Base-by-base conservation (phyloP, 2,888 invertebrate genomes). In the Tribolium freemani region DNA sequence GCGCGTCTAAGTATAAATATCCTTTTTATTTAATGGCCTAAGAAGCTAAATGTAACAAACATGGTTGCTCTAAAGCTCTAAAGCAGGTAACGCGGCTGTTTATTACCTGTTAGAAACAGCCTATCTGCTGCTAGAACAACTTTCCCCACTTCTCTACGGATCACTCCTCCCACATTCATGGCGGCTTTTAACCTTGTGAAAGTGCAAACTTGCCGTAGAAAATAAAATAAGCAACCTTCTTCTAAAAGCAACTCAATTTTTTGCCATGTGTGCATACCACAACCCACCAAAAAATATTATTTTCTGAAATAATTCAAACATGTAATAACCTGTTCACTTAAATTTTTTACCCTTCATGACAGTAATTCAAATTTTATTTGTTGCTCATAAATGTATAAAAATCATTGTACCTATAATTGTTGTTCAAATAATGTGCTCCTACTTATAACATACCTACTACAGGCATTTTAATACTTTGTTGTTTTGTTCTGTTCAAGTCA, bases 131-230 rank as follows among this genome's bases (percentile, higher is more conserved):
- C 46, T 13, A 48, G 44, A 64, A 54, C 45, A 46, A 11, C 16
- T 48, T 26, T 57, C 67, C 67, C 67, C 67, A 67, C 67, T 67
- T 54, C 54, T 16, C 38, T 26, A 30, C 5, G 30, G 30, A 26
- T 57, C 26, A 64, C 53, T 51, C 67, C 69, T 60, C 69, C 69
- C 58, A 69, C 69, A 60, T 69, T 51, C 20, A 69, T 69, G 69
- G 69, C 69, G 69, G 13, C 57, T 69, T 60, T 16, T 45, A 11
- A 11, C 45, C 54, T 64, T 64, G 64, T 8, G 48, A 13, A 10
- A 48, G 10, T 48, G 48, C 11, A 16, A 11, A 48, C 8, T 38
- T 3, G 8, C 31, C 1, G 38, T 38, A 38, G 6, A 38, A 38
- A 38, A 38, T 38, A 38, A 38, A 38, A 38, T 38, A 38, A 38